These are phyloP conservation scores for Salarias fasciatus DNA, from an alignment of 2,797 vertebrate genomes.

Conservation along the genomic window DNA sequence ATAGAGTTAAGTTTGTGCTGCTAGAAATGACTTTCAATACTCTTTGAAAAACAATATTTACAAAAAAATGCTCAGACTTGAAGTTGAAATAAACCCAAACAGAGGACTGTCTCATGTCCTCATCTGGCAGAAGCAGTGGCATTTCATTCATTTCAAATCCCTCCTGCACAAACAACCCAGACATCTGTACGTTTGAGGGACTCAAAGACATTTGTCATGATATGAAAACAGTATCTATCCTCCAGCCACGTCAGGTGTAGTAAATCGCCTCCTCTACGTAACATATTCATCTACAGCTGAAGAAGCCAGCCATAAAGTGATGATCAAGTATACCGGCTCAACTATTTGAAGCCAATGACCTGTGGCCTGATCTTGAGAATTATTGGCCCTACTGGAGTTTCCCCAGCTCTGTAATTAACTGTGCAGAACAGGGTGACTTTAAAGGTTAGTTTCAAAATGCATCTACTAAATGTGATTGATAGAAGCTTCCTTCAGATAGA, in stretches of 20 bases:
- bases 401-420: conserved; percentile 77
- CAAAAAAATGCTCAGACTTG: conserved; percentile 31
- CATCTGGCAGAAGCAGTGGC: conserved; percentile 20
- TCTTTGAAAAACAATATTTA: conserved; percentile 44
- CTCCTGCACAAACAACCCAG: conserved; percentile 10
- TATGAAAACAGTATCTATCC: conserved; percentile 1
- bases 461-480: conserved; percentile 64
- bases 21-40: conserved; percentile 33
- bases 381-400: conserved; percentile 66
- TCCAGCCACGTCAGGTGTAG: not conserved
- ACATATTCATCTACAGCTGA: conserved; percentile 45
- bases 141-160: conserved; percentile 34
- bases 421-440: conserved; percentile 74
- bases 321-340: conserved; percentile 56
- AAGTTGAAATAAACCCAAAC: conserved; percentile 29
- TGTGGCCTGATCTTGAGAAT: conserved; percentile 73
- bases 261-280: conserved; percentile 37
- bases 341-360: conserved; percentile 70
- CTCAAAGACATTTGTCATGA: conserved; percentile 1
- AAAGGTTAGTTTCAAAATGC: conserved; percentile 68
- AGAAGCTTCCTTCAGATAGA: conserved; percentile 37
- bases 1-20: conserved; percentile 15
- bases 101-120: conserved; percentile 11
- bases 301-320: conserved; percentile 48
- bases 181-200: not conserved